Percentiles rank a stretch among this genome's conserved stretches.
phyloP scores from a whole-genome alignment of 2,888 invertebrate species.

The Dasysyrphus tricinctus region DNA sequence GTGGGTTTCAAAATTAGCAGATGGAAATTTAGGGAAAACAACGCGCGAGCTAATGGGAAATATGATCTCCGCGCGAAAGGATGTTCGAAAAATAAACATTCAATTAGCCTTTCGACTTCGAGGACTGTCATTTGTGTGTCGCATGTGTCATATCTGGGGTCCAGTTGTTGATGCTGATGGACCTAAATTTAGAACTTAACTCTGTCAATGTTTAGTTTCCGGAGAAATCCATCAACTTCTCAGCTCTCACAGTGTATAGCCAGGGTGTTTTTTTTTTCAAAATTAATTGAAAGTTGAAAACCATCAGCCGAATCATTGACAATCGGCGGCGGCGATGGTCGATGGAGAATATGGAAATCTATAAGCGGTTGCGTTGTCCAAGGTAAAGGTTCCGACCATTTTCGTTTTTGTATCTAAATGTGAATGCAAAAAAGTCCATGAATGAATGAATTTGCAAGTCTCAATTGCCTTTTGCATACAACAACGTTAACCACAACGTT shows the following conservation, averaged over 20 bases:
- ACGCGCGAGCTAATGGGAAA: slow-evolving; percentile 54
- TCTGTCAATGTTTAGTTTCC: slow-evolving; percentile 49
- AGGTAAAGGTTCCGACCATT: slow-evolving; percentile 50
- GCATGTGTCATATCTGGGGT: slow-evolving; percentile 29
- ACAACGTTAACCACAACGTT: not conserved
- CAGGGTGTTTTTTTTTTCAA: slow-evolving; percentile 23
- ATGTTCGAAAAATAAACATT: slow-evolving; percentile 59
- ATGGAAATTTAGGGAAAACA: slow-evolving; percentile 42
- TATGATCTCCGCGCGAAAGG: slow-evolving; percentile 59
- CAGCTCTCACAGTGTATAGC: slow-evolving; percentile 1
- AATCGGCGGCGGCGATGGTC: not conserved
- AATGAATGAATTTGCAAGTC: slow-evolving; percentile 73
- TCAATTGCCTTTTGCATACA: slow-evolving; percentile 65
- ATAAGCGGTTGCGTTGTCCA: slow-evolving; percentile 6
- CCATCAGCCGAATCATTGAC: not conserved
- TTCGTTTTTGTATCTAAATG: slow-evolving; percentile 34
- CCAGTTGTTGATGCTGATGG: not conserved
- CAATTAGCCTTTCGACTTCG: slow-evolving; percentile 54
- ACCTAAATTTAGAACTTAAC: slow-evolving; percentile 50
- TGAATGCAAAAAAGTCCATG: slow-evolving; percentile 56
- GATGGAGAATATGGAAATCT: slow-evolving; percentile 62
- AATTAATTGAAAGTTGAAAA: slow-evolving; percentile 60
- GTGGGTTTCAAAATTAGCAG: slow-evolving; percentile 44
- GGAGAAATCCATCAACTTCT: slow-evolving; percentile 43
- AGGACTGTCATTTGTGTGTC: slow-evolving; percentile 27